Base-by-base conservation (phyloP, 2,888 invertebrate species). In the Xanthorhoe spadicearia region DNA sequence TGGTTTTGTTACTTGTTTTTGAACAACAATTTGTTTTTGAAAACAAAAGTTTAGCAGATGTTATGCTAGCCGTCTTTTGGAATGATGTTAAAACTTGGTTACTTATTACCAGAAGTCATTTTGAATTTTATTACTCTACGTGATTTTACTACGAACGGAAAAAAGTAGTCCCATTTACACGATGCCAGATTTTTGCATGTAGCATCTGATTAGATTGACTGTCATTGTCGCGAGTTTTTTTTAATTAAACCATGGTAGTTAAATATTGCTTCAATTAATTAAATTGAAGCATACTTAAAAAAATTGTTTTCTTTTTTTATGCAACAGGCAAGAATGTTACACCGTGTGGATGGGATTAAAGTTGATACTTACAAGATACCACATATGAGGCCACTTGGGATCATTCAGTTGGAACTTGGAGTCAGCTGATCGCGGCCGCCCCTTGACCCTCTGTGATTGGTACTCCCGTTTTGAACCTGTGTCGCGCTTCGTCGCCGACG, bases 351-450 rank as follows among this genome's bases (percentile, higher is more conserved):
- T n/a, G n/a, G n/a, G n/a, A n/a, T n/a, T 7, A 15, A 5, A 6
- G 5, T 28, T 32, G 32, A 19, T 74, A 96, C 97, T 96, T 94
- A 98, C 98, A 95, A 99, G 93, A 93, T 99, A 99, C 99, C 99
- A 99, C 98, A 98, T 98, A 77, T 96, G 96, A 43, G 96, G 95
- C 99, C 99, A 99, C 89, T 97, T 96, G 38, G 97, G 97, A 92
- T 99, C 99, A 83, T 96, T 96, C 73, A 97, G 94, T 72, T 93
- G 91, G 76, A 93, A 92, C 78, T 90, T 90, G 66, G 88, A 83
- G 80, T 90, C 89, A 7, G 90, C 85, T 18, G 91, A 83, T 56
- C 90, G 81, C 67, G 90, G 83, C 81, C 88, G 85, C 79, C 97
- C 97, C 77, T 98, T 94, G 88, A 98, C 97, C 71, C 95, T 93